Conservation (phyloP, 2,888 invertebrate genomes). For the Agrotis segetum region DNA sequence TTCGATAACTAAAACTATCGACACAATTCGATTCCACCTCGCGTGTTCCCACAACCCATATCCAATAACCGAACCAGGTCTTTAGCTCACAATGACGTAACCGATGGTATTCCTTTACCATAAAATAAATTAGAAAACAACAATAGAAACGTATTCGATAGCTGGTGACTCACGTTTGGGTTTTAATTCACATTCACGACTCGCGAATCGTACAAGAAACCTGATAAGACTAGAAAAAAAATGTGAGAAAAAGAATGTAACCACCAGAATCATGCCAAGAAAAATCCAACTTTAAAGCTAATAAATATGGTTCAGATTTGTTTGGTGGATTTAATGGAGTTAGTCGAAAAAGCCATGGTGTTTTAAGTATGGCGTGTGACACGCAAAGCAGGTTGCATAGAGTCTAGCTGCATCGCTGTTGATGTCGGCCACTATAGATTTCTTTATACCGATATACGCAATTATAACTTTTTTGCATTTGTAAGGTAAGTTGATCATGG, state of each 20-base stretch:
- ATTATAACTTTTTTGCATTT: constrained; percentile 75
- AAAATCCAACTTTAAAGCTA: constrained; percentile 36
- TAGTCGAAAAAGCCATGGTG: constrained; percentile 52
- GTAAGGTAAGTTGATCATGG: constrained; percentile 48
- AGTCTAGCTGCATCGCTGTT: constrained; percentile 79
- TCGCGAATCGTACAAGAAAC: constrained; percentile 82
- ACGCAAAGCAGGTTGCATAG: constrained; percentile 84
- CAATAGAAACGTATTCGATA: constrained; percentile 77
- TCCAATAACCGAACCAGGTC: constrained; percentile 53
- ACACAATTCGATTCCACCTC: constrained; percentile 44
- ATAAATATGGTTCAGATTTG: constrained; percentile 39
- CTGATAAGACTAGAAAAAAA: constrained; percentile 76
- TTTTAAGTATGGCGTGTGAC: constrained; percentile 79
- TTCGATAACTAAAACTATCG: constrained; percentile 14
- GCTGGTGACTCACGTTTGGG: constrained; percentile 76
- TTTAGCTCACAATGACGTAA: constrained; percentile 46
- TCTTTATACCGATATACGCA: constrained; percentile 76
- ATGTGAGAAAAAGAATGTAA: constrained; percentile 46
- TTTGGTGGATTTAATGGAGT: constrained; percentile 20
- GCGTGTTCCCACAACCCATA: constrained; percentile 50
- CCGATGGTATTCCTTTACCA: constrained; percentile 46
- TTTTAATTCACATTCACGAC: constrained; percentile 76
- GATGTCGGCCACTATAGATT: constrained; percentile 83
- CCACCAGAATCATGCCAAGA: not conserved
- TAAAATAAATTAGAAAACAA: constrained; percentile 63